Evolutionary conservation across 2,888 invertebrate genomes (phyloP), one percentile per base, ranked within the genome.

Genomic region (Caenorhabditis zanzibari): DNA sequence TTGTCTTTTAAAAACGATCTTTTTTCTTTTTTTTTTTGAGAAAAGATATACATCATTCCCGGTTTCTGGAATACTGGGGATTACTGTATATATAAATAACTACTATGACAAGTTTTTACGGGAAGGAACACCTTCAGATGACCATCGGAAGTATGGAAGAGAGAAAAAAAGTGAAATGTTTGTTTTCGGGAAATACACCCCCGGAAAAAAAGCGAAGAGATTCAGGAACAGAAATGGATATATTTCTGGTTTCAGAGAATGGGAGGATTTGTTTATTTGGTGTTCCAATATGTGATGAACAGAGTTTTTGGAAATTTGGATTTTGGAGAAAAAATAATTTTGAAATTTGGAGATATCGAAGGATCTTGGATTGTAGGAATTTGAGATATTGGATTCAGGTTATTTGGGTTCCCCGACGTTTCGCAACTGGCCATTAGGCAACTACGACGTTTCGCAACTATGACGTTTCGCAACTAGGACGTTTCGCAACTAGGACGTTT

Each of bases 71-170:
- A n/a, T n/a, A n/a, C n/a, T 24, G 22, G 54, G 22, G 22, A 22
- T 38, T 38, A 38, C 38, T 38, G 38, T 38, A 38, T 38, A 12
- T 38, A 76, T 59, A 68, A 76, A 76, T 76, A 76, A 68, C 59
- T n/a, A n/a, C n/a, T 44, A 76, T 76, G 66, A 75, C 75, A 75
- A 75, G 75, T 76, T 76, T 76, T 26, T n/a, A n/a, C n/a, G n/a
- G n/a, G n/a, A n/a, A n/a, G 14, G 72, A 72, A 72, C 72, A 59
- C 44, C 54, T 54, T 1, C 44, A 59, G 66, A 38, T 74, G 64
- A 63, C 56, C 56, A 66, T 68, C 54, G 19, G 32, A 44, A 44
- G 22, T 12, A 26, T 10, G 63, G n/a, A 54, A 26, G 49, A 32
- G 24, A 22, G 26, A 12, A 64, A 49, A 49, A 59, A 59, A 59